Evolutionary conservation across 2,113 vertebrate species (phyloP).

Genomic region (Electrona antarctica): DNA sequence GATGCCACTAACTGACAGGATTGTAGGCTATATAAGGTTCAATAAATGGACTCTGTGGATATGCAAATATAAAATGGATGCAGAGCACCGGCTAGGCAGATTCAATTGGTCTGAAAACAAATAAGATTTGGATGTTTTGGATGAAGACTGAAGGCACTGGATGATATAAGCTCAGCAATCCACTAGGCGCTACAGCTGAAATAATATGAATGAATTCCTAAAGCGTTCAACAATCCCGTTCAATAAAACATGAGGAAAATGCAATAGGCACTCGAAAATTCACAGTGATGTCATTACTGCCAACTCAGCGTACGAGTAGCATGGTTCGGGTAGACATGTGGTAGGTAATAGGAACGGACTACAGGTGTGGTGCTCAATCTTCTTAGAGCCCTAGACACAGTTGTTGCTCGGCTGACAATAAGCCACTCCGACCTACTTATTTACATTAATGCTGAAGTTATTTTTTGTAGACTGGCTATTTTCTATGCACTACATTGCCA

Average conservation of each 20-base stretch:
- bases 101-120: not conserved
- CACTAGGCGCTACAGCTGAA: slow-evolving; percentile 14
- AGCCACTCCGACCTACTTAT: too few relatives aligned
- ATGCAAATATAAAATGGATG: slow-evolving; percentile 12
- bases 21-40: too few relatives aligned
- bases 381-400: too few relatives aligned
- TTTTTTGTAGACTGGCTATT: too few relatives aligned
- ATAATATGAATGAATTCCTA: not conserved
- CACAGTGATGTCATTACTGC: slow-evolving; percentile 58
- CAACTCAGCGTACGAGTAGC: too few relatives aligned
- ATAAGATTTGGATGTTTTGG: not conserved
- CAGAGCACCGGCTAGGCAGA: slow-evolving; percentile 19
- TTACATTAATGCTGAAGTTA: too few relatives aligned
- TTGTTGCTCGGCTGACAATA: too few relatives aligned
- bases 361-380: too few relatives aligned
- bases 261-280: slow-evolving; percentile 49
- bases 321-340: too few relatives aligned
- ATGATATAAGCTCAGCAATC: slow-evolving; percentile 33
- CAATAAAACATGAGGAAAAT: slow-evolving; percentile 4
- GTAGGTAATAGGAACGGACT: too few relatives aligned
- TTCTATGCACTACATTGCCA: too few relatives aligned
- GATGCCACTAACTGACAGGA: too few relatives aligned
- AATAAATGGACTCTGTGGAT: not conserved
- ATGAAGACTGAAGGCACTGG: slow-evolving; percentile 57
- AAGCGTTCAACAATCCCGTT: not conserved